Conservation (phyloP, 1,140 invertebrate genomes). For the Dreissena polymorpha region DNA sequence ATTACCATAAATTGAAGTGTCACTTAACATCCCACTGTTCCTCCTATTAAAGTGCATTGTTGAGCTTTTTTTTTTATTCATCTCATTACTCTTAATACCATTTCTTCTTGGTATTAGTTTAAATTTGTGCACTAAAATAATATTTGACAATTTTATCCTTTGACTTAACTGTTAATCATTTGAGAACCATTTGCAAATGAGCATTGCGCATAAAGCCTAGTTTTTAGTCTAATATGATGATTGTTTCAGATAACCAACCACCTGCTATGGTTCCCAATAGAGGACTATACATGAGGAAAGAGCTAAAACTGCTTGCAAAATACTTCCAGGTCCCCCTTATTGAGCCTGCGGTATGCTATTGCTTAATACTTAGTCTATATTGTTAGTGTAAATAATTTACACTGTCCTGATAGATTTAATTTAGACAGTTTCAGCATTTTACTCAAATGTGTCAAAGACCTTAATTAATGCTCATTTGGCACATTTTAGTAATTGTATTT, state of each 20-base stretch:
- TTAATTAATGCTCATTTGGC: too few species aligned
- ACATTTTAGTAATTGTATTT: too few species aligned
- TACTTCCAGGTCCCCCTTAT: conserved; percentile 78
- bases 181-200: too few species aligned
- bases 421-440: too few species aligned
- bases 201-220: too few species aligned
- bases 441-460: too few species aligned
- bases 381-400: too few species aligned
- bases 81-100: neutral
- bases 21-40: neutral
- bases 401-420: too few species aligned
- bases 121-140: neutral
- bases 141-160: too few species aligned
- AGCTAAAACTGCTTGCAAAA: conserved; percentile 72
- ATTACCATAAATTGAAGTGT: neutral
- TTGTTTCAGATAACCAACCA: conserved; percentile 76
- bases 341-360: conserved; percentile 78
- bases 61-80: neutral
- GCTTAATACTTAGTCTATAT: too few species aligned
- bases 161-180: too few species aligned
- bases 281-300: conserved; percentile 77
- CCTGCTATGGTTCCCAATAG: conserved; percentile 76
- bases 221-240: too few species aligned
- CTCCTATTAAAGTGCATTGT: neutral
- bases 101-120: neutral